phyloP scores from a whole-genome alignment of 2,888 invertebrate genomes.

The Baccha elongata region DNA sequence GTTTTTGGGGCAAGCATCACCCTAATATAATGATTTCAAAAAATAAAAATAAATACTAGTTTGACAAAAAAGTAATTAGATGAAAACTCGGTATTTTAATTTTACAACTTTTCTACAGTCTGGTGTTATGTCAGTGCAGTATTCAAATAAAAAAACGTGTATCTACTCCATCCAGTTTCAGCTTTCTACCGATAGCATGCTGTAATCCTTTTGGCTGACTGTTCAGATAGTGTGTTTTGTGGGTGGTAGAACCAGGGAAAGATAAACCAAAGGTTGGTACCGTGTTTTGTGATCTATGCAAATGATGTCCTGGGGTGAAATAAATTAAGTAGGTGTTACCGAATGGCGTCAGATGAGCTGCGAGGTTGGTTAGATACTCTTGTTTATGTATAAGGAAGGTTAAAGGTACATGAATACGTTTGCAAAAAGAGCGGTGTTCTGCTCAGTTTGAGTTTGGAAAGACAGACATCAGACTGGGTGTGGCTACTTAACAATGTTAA shows the following conservation, averaged over 20 bases:
- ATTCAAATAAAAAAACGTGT: no score
- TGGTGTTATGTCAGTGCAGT: no score
- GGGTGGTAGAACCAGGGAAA: constrained; percentile 21
- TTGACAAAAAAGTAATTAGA: no score
- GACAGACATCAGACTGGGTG: constrained; percentile 58
- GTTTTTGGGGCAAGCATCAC: no score
- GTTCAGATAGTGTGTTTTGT: constrained; percentile 43
- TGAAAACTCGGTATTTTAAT: no score
- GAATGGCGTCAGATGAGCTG: constrained; percentile 70
- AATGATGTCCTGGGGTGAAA: constrained; percentile 73
- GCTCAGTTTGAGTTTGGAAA: background rate
- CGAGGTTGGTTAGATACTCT: constrained; percentile 57
- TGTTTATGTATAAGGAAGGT: constrained; percentile 51
- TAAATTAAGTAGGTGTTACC: constrained; percentile 74
- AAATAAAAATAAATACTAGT: no score
- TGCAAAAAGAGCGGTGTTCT: constrained; percentile 1
- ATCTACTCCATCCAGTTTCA: no score
- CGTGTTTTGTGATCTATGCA: constrained; percentile 70
- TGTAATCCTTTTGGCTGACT: constrained; percentile 71
- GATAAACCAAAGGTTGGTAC: constrained; percentile 39
- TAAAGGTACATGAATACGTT: constrained; percentile 32
- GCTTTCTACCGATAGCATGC: constrained; percentile 41
- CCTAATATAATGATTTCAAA: no score
- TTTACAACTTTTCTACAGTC: no score
- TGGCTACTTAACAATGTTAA: constrained; percentile 73